Conservation (phyloP, 2,888 invertebrate genomes). For the Erynnis tages region DNA sequence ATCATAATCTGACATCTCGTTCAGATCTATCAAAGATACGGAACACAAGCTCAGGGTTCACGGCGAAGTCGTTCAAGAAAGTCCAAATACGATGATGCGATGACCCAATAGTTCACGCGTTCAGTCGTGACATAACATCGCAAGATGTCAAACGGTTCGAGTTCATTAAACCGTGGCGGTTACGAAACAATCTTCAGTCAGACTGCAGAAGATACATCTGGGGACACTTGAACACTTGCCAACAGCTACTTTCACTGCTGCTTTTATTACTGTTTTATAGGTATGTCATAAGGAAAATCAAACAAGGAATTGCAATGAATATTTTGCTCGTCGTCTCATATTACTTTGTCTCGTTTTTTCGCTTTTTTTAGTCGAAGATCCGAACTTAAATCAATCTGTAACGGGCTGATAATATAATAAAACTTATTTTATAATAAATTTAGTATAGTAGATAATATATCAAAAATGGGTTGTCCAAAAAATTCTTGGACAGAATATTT, state of each 20-base stretch:
- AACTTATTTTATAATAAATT: no score
- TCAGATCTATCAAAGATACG: no score
- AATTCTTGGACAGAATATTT: no score
- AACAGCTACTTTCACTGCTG: constrained; percentile 51
- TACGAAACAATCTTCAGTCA: constrained; percentile 37
- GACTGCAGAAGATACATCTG: constrained; percentile 44
- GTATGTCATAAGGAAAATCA: neutral
- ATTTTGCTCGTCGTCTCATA: no score
- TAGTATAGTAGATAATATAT: no score
- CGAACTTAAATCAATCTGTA: no score
- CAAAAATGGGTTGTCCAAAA: no score
- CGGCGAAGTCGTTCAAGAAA: constrained; percentile 10
- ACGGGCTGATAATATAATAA: no score
- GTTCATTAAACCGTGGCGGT: constrained; percentile 36
- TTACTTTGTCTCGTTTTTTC: no score
- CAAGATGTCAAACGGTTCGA: constrained; percentile 28
- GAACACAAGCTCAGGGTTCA: constrained; percentile 3
- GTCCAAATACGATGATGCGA: constrained; percentile 14
- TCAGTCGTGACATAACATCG: constrained; percentile 24
- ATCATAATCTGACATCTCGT: no score
- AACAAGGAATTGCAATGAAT: neutral
- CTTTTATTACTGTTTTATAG: constrained; percentile 27
- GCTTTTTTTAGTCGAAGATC: no score
- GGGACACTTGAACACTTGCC: constrained; percentile 62
- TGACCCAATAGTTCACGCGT: constrained; percentile 27